Evolutionary conservation across 2,888 invertebrate species (phyloP), one percentile per base, ranked within the genome.

Genomic region (Epistrophella euchroma): DNA sequence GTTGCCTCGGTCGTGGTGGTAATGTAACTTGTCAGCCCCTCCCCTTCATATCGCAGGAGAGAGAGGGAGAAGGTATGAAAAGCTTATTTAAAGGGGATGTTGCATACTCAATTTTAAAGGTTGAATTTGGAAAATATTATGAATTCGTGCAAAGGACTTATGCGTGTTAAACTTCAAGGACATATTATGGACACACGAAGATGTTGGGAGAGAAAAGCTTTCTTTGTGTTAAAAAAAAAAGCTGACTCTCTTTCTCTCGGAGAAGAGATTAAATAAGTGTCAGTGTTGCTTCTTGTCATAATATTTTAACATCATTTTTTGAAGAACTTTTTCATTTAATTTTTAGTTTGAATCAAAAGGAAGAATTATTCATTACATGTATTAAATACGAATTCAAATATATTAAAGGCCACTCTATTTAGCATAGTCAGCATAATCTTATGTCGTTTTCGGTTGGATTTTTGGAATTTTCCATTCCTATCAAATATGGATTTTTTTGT

Each of bases 81-180:
- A 84, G 74, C 78, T 75, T 32, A 43, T 11, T 76, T 85, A 81
- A 81, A 73, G 76, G 81, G 85, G 76, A 85, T 76, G 81, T 81
- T 70, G 72, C 68, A 70, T 70, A 71, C 62, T 71, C 62, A 76
- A 72, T 58, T 50, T 66, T 58, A 28, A 40, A 37, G 43, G 17
- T 43, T 35, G 43, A 75, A 75, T 37, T 71, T 32, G 32, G n/a
- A 56, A 52, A 60, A 37, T 40, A 45, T 45, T 50, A 22, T 13
- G 15, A 81, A 28, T 22, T 55, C 40, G 50, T 60, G 73, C 52
- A 71, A 75, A 77, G 66, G 50, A 40, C 70, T 68, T 72, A 52
- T 73, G 40, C 74, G 74, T 75, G 74, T 64, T 56, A 19, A 55
- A 55, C 28, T 64, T 75, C 85, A 85, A 81, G 81, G 85, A 85